Evolutionary conservation across 2,797 vertebrate species (phyloP).

Genomic region (Astyanax mexicanus): DNA sequence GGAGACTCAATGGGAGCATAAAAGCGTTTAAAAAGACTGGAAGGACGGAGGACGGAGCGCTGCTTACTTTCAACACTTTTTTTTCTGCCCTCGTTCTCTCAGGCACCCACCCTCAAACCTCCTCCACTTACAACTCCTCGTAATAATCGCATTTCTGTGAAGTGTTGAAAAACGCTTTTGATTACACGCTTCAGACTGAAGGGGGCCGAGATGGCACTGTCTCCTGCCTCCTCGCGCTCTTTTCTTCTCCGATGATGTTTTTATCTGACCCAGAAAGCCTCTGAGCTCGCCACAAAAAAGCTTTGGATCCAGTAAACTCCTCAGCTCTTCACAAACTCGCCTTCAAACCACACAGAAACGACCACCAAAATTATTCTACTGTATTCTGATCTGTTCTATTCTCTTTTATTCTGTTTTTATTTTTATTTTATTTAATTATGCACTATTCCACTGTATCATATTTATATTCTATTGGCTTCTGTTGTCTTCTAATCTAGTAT

Average conservation of each 20-base stretch:
- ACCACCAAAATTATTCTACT: neutral
- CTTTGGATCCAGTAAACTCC: conserved; percentile 25
- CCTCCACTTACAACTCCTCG: conserved; percentile 30
- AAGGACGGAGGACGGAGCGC: neutral
- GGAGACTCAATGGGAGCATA: neutral
- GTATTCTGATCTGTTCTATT: neutral
- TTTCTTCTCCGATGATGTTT: conserved; percentile 27
- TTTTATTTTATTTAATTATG: too few relatives aligned
- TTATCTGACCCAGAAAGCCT: conserved; percentile 16
- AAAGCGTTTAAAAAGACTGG: neutral
- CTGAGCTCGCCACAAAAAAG: conserved; percentile 25
- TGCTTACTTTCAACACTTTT: conserved; percentile 14
- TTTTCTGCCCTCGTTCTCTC: conserved; percentile 13
- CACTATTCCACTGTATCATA: too few relatives aligned
- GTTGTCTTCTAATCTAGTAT: too few relatives aligned
- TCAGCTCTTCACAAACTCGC: conserved; percentile 9
- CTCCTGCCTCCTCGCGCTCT: conserved; percentile 15
- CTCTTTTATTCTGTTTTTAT: neutral
- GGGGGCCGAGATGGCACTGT: conserved; percentile 33
- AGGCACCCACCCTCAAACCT: neutral
- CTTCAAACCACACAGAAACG: conserved; percentile 9
- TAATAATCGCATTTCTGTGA: conserved; percentile 50
- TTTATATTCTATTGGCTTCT: too few relatives aligned
- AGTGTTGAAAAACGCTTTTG: conserved; percentile 50
- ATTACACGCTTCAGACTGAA: conserved; percentile 43